Evolutionary conservation across 2,113 vertebrate genomes (phyloP), one percentile per base, ranked within the genome.

Genomic region (Parus major): DNA sequence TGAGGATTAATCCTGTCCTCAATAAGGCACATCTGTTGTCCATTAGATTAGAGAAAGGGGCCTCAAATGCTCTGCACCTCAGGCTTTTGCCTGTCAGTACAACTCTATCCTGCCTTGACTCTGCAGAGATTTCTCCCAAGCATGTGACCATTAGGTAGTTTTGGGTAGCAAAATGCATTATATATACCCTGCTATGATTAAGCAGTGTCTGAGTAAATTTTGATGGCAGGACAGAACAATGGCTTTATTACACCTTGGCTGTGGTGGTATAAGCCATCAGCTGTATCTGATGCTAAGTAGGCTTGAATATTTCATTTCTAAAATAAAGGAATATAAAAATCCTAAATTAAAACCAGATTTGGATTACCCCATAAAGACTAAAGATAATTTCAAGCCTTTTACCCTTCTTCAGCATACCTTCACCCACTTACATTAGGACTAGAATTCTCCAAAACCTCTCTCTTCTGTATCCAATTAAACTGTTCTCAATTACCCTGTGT

Each of bases 21-120:
- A 69, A 75, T 77, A 36, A 90, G n/a, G 41, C 79, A 93, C 92
- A 90, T 93, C 85, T 96, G 92, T 56, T 93, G 65, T 70, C 61
- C 61, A 52, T 88, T 84, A 90, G 57, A 61, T 68, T 46, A 61
- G 47, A 96, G 82, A 92, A 94, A 86, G 82, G 65, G 84, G 20
- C 76, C 41, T 86, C 90, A 90, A 44, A 85, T 70, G 64, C 36
- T 39, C 70, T 78, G 57, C 42, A 92, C 77, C 73, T 88, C 17
- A 1, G 49, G 16, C 18, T 81, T 85, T 94, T 71, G 6, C 78
- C n/a, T 84, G 27, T 23, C 2, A 4, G 10, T 53, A 49, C 46
- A 70, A 21, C 29, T 47, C 70, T 77, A 35, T 16, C 81, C 69
- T 90, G 15, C 46, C 53, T 68, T 68, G 71, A 15, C 17, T 68